Conservation (phyloP, 2,113 vertebrate species). For the Aspiorhynchus laticeps region DNA sequence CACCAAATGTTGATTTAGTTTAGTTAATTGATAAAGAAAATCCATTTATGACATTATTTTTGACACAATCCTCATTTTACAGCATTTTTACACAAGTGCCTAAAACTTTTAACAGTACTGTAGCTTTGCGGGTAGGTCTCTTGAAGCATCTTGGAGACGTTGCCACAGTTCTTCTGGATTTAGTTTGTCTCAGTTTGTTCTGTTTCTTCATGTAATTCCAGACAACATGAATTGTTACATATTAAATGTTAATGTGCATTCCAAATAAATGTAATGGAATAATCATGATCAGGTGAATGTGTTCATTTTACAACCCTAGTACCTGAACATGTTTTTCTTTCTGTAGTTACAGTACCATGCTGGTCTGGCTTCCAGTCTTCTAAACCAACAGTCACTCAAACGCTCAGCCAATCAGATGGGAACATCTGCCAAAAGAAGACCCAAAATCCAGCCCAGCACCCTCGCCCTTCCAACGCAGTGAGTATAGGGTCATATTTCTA, state of each 20-base stretch:
- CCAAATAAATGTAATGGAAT: background rate
- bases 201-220: no score
- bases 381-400: constrained; percentile 97
- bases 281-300: background rate
- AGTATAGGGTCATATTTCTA: constrained; percentile 66
- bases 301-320: background rate
- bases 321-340: background rate
- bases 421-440: constrained; percentile 91
- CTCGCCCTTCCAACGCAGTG: constrained; percentile 92
- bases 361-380: constrained; percentile 90
- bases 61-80: no score
- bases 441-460: constrained; percentile 95
- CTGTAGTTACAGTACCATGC: constrained; percentile 93
- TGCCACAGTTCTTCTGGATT: no score
- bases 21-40: no score
- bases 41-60: no score
- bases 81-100: no score
- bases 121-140: no score
- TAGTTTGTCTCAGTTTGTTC: no score
- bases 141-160: no score
- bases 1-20: no score
- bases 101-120: no score
- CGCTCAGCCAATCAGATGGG: constrained; percentile 98
- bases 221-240: no score
- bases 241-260: background rate